These are phyloP conservation scores for Eledona agricola DNA, from an alignment of 2,888 invertebrate species.

Conservation along the genomic window DNA sequence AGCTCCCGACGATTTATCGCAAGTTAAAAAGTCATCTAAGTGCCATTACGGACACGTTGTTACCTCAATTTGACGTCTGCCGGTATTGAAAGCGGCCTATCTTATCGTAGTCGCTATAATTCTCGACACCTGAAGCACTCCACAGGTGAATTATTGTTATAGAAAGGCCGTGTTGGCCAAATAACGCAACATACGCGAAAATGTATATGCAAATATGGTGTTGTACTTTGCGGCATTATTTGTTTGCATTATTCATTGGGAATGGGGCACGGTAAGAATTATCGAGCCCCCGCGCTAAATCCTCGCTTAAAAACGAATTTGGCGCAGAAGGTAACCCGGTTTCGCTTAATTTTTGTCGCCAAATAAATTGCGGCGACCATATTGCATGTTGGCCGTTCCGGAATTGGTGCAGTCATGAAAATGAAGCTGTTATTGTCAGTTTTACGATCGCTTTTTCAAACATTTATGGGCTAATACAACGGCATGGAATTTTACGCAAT, in stretches of 20 bases:
- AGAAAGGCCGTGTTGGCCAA: too few species aligned
- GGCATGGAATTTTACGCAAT: too few species aligned
- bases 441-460: too few species aligned
- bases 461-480: too few species aligned
- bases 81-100: slow-evolving; percentile 38
- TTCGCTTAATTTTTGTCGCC: too few species aligned
- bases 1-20: slow-evolving; percentile 17
- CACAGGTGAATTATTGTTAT: slow-evolving; percentile 45
- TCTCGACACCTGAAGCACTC: slow-evolving; percentile 43
- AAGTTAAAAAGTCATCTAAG: slow-evolving; percentile 31
- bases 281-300: slow-evolving; percentile 15
- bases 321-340: background rate
- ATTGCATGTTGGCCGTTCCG: too few species aligned
- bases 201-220: slow-evolving; percentile 28
- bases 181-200: slow-evolving; percentile 22
- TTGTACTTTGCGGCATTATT: slow-evolving; percentile 31
- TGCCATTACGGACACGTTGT: slow-evolving; percentile 33
- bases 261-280: slow-evolving; percentile 16
- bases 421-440: too few species aligned
- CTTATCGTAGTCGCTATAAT: slow-evolving; percentile 40
- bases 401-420: too few species aligned
- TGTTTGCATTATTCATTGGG: slow-evolving; percentile 37
- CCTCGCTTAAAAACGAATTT: slow-evolving; percentile 20
- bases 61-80: slow-evolving; percentile 35
- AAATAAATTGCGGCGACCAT: too few species aligned